phyloP scores from a whole-genome alignment of 2,888 invertebrate species.

The Dolichomitus sp. region DNA sequence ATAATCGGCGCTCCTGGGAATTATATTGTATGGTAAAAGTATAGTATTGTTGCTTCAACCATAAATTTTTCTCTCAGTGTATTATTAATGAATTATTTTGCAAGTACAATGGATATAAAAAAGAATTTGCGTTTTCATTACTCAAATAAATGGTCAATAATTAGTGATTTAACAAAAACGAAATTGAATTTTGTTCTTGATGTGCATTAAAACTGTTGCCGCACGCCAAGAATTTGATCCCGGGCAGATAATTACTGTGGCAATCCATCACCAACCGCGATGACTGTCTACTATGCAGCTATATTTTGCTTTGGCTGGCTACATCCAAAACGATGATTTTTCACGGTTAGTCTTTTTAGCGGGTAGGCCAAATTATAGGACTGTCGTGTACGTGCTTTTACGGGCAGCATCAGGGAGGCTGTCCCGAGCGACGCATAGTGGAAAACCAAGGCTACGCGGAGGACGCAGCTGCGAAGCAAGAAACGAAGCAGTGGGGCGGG shows the following conservation, averaged over 20 bases:
- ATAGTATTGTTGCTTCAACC: no score
- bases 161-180: no score
- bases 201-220: background rate
- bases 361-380: constrained; percentile 59
- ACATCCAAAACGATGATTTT: constrained; percentile 50
- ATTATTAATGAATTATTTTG: no score
- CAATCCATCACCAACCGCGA: constrained; percentile 15
- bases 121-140: no score
- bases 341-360: constrained; percentile 52
- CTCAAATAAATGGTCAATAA: no score
- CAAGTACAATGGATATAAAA: no score
- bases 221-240: constrained; percentile 1
- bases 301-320: background rate
- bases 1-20: no score
- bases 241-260: background rate
- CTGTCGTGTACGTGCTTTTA: constrained; percentile 38
- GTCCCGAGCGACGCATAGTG: constrained; percentile 14
- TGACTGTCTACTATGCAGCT: background rate
- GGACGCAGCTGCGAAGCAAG: constrained; percentile 56
- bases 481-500: constrained; percentile 21
- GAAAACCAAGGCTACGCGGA: constrained; percentile 34
- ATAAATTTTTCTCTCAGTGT: no score
- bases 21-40: no score
- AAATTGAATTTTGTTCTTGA: background rate
- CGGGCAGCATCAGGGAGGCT: background rate